Conservation (phyloP, 2,888 invertebrate species). For the Cantharis rustica region DNA sequence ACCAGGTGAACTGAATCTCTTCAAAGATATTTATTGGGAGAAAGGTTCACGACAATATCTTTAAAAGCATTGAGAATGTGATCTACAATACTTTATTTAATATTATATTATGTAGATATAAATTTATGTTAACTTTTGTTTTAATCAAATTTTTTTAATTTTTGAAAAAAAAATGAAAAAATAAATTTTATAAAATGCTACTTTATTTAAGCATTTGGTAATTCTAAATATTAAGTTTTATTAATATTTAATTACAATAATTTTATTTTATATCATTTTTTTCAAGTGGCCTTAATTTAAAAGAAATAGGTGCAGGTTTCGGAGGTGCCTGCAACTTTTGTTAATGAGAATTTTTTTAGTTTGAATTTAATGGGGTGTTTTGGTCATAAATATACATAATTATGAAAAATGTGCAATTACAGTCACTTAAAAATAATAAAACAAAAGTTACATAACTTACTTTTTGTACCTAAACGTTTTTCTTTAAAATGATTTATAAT, state of each 20-base stretch:
- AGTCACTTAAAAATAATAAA: background rate
- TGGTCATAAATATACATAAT: background rate
- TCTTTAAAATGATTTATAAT: slow-evolving; percentile 10
- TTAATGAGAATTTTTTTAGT: background rate
- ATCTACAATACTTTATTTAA: slow-evolving; percentile 18
- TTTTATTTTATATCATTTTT: background rate
- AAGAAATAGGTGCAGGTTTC: background rate
- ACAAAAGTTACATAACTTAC: background rate
- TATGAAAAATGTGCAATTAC: background rate
- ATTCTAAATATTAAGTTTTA: background rate
- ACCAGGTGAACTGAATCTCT: slow-evolving; percentile 17
- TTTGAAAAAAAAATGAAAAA: background rate
- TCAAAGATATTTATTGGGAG: slow-evolving; percentile 14
- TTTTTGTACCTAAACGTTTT: background rate
- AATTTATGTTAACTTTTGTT: slow-evolving; percentile 7
- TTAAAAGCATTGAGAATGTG: slow-evolving; percentile 25
- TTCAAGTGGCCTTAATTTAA: background rate
- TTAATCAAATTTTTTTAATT: background rate
- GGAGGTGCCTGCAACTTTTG: background rate
- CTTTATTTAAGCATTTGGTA: background rate
- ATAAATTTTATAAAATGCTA: background rate
- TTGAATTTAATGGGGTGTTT: background rate
- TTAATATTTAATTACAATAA: background rate
- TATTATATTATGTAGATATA: slow-evolving; percentile 5
- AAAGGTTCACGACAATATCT: slow-evolving; percentile 13